Evolutionary conservation across 2,888 invertebrate species (phyloP).

Genomic region (Hydrotaea diabolus): DNA sequence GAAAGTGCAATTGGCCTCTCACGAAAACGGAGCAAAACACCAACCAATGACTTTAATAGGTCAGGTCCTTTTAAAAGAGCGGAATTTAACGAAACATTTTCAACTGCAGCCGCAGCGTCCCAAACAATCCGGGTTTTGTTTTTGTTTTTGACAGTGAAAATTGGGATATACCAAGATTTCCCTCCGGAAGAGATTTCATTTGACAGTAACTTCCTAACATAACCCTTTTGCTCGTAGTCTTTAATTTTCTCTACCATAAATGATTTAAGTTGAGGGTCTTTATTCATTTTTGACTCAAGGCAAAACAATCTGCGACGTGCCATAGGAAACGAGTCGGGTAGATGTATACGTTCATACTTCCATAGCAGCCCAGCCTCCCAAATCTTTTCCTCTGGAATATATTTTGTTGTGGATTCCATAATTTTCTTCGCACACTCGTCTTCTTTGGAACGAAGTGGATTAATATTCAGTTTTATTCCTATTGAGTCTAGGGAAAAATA

Average conservation of each 20-base stretch:
- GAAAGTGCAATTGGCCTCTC: conserved; percentile 47
- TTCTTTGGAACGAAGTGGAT: conserved; percentile 51
- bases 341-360: conserved; percentile 50
- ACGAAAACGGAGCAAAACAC: conserved; percentile 51
- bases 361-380: conserved; percentile 57
- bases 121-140: conserved; percentile 63
- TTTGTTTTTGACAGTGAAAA: conserved; percentile 59
- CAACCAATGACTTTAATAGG: conserved; percentile 41
- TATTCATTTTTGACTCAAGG: conserved; percentile 50
- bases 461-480: conserved; percentile 31
- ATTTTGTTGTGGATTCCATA: conserved; percentile 51
- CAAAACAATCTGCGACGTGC: conserved; percentile 48
- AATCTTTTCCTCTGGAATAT: conserved; percentile 37
- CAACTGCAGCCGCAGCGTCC: conserved; percentile 72
- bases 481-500: conserved; percentile 60
- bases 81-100: conserved; percentile 38
- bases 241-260: conserved; percentile 52
- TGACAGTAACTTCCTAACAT: conserved; percentile 34
- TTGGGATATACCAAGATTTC: conserved; percentile 56
- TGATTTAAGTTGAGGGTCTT: conserved; percentile 31
- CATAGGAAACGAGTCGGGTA: conserved; percentile 60
- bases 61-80: conserved; percentile 45
- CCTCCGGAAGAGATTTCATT: conserved; percentile 41
- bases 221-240: conserved; percentile 50
- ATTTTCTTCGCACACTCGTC: conserved; percentile 49